Conservation (phyloP, 1,140 invertebrate genomes). For the Calliopsis andreniformis region DNA sequence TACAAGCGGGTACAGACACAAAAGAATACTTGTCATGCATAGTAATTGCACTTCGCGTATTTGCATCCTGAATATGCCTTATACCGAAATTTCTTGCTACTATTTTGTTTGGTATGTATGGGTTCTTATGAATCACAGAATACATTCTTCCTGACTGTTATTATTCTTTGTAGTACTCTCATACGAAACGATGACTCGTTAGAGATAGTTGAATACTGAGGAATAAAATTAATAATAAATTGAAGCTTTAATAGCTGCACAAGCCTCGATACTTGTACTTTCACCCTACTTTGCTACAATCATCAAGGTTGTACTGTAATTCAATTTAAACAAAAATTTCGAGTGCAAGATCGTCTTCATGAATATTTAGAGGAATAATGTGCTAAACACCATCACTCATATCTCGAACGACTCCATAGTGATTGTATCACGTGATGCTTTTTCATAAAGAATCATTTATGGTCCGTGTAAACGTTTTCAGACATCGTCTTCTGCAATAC, state of each 20-base stretch:
- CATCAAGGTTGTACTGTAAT: no score
- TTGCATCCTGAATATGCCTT: conserved; percentile 3
- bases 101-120: not conserved
- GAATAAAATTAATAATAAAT: no score
- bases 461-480: not conserved
- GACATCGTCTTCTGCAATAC: not conserved
- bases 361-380: not conserved
- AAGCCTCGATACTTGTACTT: no score
- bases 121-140: not conserved
- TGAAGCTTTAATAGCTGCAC: no score
- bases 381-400: not conserved
- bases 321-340: no score
- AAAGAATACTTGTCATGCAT: not conserved
- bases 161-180: no score
- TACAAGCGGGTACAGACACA: no score
- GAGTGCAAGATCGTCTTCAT: no score
- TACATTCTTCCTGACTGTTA: conserved; percentile 1
- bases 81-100: conserved; percentile 14
- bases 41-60: conserved; percentile 21
- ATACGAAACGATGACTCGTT: no score
- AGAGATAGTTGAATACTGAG: no score
- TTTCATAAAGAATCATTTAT: not conserved
- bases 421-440: not conserved
- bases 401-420: not conserved
- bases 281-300: no score